Conservation (phyloP, 2,888 invertebrate species). For the Elmis aenea region DNA sequence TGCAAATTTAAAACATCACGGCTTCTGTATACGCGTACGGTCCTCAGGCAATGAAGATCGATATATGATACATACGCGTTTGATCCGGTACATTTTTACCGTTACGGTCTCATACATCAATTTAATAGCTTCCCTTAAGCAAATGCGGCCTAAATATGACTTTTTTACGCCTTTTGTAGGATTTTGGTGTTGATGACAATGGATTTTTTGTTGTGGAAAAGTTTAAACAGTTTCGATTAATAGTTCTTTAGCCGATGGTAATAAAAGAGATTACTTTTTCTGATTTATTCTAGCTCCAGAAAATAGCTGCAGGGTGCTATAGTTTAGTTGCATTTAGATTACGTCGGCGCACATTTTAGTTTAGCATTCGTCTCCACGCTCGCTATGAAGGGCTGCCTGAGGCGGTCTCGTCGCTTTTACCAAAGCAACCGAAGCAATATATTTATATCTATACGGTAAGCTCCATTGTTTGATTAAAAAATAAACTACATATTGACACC, state of each 20-base stretch:
- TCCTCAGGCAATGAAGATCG: slow-evolving; percentile 10
- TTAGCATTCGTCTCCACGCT: slow-evolving; percentile 31
- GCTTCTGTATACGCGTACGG: slow-evolving; percentile 18
- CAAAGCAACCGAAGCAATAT: slow-evolving; percentile 42
- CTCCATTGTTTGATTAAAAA: slow-evolving; percentile 40
- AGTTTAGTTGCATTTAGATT: slow-evolving; percentile 35
- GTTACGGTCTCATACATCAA: slow-evolving; percentile 28
- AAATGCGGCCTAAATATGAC: slow-evolving; percentile 14
- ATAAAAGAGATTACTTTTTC: no score
- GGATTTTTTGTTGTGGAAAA: no score
- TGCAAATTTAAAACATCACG: slow-evolving; percentile 32
- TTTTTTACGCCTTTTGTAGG: no score
- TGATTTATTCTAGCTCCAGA: no score
- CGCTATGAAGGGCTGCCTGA: slow-evolving; percentile 33
- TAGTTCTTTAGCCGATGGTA: no score
- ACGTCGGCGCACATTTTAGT: slow-evolving; percentile 33
- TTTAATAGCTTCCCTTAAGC: slow-evolving; percentile 29
- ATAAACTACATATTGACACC: no score
- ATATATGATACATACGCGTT: slow-evolving; percentile 30
- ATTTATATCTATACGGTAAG: slow-evolving; percentile 40
- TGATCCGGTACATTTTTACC: slow-evolving; percentile 29
- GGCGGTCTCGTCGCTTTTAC: slow-evolving; percentile 31
- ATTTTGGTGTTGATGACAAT: no score
- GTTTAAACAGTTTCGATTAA: no score
- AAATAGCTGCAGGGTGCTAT: slow-evolving; percentile 14